These are phyloP conservation scores for Apis florea DNA, from an alignment of 1,140 invertebrate genomes.

Conservation along the genomic window DNA sequence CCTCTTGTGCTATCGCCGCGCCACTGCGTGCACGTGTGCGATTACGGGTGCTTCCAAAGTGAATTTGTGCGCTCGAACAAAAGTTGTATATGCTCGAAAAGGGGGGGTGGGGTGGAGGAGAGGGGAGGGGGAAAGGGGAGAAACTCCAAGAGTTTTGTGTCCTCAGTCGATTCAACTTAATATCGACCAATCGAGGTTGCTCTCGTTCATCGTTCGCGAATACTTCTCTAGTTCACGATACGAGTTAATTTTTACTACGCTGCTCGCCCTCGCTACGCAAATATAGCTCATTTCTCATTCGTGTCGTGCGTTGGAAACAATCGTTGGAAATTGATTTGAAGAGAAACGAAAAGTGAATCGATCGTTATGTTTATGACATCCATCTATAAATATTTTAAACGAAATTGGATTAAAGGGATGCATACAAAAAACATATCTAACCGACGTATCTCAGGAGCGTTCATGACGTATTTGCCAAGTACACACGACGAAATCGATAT, in stretches of 20 bases:
- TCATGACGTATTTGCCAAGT: too few species aligned
- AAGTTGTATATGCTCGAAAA: conserved; percentile 43
- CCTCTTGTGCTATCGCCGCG: conserved; percentile 74
- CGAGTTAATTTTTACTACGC: not conserved
- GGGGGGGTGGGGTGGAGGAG: not conserved
- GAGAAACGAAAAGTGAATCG: too few species aligned
- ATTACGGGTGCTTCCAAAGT: conserved; percentile 57
- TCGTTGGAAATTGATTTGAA: too few species aligned
- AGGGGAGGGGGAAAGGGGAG: conserved; percentile 2
- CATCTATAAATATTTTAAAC: too few species aligned
- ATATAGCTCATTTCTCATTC: too few species aligned
- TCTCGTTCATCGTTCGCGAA: not conserved
- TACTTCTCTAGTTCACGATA: not conserved
- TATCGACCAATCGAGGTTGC: conserved; percentile 59
- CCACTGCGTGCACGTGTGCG: conserved; percentile 74
- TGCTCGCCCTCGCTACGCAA: too few species aligned
- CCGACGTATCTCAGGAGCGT: too few species aligned
- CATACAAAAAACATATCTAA: too few species aligned
- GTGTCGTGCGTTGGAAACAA: too few species aligned
- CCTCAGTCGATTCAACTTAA: conserved; percentile 56
- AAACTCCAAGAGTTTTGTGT: conserved; percentile 21
- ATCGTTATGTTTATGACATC: too few species aligned
- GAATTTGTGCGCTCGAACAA: conserved; percentile 45
- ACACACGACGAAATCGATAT: not conserved
- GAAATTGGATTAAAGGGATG: too few species aligned